Base-by-base conservation (phyloP, 1,140 invertebrate genomes). In the Lepidostoma basale region DNA sequence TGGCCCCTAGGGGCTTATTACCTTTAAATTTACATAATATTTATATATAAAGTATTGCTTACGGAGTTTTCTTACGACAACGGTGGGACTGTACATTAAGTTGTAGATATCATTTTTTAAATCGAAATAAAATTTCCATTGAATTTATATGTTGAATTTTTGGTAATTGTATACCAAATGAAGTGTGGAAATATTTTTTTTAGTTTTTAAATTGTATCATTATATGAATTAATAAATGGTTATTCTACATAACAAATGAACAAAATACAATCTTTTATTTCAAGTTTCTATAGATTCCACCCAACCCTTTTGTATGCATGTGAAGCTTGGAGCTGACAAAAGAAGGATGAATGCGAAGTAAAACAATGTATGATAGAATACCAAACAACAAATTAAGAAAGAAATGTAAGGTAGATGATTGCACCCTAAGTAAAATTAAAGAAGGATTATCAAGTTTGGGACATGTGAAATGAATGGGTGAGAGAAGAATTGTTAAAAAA, bases 121-220 rank as follows among this genome's bases (percentile, higher is more conserved):
- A 56, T 44, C 36, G 14, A 49, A 54, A 66, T 56, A 0, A 54
- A 49, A 40, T 66, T 66, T 60, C 56, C 56, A 60, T 44, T 25
- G 9, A 47, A 62, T 62, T 16, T 62, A 16, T 54, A 59, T 52
- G 18, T 49, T 14, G 62, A 33, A 56, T 16, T 20, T 54, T 65
- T 65, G 62, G 62, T 65, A 65, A 20, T 18, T 3, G 23, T 39
- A 20, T 67, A 67, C 64, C 64, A 67, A 67, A 60, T 14, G 1
- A 44, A 47, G 12, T 28, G 64, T 67, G 64, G 64, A 39, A 16
- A 39, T 59, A 23, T 40, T 59, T 59, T 47, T 59, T 59, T 67
- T 67, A 67, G 64, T 67, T 67, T 59, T 59, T 59, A 67, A 67
- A 67, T 67, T 67, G 64, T 67, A 67, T 60, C 39, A 67, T 59